phyloP scores from a whole-genome alignment of 2,797 vertebrate genomes.

The Sebastes matsubarae region DNA sequence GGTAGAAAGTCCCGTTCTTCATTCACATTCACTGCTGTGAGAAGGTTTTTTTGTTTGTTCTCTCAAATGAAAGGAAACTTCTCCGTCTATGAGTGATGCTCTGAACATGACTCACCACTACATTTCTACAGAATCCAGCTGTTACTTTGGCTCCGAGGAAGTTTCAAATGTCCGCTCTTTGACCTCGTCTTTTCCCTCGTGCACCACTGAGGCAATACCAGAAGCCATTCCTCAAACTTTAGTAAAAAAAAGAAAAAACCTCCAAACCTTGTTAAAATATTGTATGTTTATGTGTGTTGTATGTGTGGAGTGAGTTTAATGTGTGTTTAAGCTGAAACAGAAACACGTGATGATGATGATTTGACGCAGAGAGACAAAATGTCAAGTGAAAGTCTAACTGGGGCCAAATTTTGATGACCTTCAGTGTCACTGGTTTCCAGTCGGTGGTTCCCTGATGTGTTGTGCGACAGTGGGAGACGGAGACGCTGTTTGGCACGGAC shows the following conservation, averaged over 20 bases:
- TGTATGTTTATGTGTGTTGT: constrained; percentile 12
- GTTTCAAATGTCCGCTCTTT: constrained; percentile 24
- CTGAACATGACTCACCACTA: constrained; percentile 28
- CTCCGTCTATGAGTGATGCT: constrained; percentile 30
- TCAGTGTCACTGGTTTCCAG: constrained; percentile 63
- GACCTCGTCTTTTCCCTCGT: constrained; percentile 10
- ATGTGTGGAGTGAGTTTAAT: not conserved
- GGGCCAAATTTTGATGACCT: constrained; percentile 47
- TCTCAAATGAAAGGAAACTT: constrained; percentile 13
- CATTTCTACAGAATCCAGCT: constrained; percentile 34
- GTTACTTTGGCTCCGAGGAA: constrained; percentile 34
- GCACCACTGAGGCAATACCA: constrained; percentile 1
- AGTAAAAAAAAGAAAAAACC: constrained; percentile 22
- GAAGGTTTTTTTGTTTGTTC: not conserved
- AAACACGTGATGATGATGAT: constrained; percentile 13
- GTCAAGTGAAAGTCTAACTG: constrained; percentile 52
- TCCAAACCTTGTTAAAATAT: constrained; percentile 8
- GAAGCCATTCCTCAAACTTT: constrained; percentile 14
- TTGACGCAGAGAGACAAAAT: constrained; percentile 39
- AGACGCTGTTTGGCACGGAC: constrained; percentile 6
- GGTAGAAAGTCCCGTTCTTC: constrained; percentile 13
- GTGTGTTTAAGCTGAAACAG: constrained; percentile 1
- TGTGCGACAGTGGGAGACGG: constrained; percentile 27
- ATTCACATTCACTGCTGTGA: constrained; percentile 13
- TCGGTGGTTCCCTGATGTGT: constrained; percentile 34